Conservation (phyloP, 1,140 invertebrate genomes). For the Meloidogyne chitwoodi region DNA sequence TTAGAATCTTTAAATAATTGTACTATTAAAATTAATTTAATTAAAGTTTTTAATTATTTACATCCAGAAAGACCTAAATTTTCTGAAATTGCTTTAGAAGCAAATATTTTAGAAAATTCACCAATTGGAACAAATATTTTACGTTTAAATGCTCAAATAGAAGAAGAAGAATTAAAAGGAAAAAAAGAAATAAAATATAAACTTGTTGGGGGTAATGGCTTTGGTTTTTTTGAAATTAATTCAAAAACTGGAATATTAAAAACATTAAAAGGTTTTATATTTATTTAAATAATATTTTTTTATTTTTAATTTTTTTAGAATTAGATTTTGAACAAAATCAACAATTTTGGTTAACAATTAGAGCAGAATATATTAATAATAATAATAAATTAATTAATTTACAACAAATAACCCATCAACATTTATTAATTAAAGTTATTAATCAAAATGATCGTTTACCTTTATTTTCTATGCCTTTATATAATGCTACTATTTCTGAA, state of each 20-base stretch:
- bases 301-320: constrained; percentile 65
- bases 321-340: constrained; percentile 77
- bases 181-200: not conserved
- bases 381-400: constrained; percentile 17
- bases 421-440: constrained; percentile 78
- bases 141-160: constrained; percentile 61
- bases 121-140: constrained; percentile 59
- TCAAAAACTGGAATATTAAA: not conserved
- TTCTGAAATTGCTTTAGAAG: constrained; percentile 72
- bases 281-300: not conserved
- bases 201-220: not conserved
- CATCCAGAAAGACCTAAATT: constrained; percentile 74
- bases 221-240: not conserved
- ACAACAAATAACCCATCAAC: constrained; percentile 66
- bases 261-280: not conserved
- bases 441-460: constrained; percentile 92
- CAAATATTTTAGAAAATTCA: constrained; percentile 62
- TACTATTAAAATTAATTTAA: constrained; percentile 71
- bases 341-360: constrained; percentile 87
- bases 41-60: constrained; percentile 86
- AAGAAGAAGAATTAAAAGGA: constrained; percentile 65
- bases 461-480: constrained; percentile 77
- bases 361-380: constrained; percentile 73
- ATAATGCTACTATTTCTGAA: constrained; percentile 77
- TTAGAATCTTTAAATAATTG: constrained; percentile 55